Evolutionary conservation across 2,113 vertebrate species (phyloP).

Genomic region (Colius striatus): DNA sequence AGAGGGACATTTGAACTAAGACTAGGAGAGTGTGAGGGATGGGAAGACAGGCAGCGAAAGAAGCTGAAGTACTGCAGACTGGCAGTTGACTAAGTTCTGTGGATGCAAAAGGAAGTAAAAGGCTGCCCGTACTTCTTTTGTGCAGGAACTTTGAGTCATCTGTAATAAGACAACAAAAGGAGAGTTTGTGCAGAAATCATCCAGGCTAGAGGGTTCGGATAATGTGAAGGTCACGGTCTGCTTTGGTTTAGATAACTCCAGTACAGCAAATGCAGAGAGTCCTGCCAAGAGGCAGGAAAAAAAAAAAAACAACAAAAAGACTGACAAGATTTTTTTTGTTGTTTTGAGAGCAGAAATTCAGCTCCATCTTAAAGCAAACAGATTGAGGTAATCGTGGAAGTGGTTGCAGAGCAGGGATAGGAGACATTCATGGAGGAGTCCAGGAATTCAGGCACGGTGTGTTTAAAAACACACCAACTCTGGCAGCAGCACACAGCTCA

Average conservation of each 20-base stretch:
- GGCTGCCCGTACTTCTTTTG: background rate
- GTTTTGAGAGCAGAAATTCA: conserved; percentile 3
- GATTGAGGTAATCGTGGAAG: conserved; percentile 4
- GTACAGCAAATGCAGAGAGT: background rate
- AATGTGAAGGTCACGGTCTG: background rate
- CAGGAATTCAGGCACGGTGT: no score
- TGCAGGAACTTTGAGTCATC: background rate
- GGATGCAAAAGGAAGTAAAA: background rate
- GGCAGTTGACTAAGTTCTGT: background rate
- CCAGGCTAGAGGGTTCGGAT: background rate
- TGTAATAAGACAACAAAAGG: conserved; percentile 6
- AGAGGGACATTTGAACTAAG: background rate
- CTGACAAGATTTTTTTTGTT: background rate
- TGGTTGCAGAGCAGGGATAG: background rate
- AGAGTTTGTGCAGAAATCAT: background rate
- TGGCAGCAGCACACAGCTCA: background rate
- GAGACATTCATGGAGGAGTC: background rate
- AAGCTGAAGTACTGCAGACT: background rate
- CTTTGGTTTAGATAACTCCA: conserved; percentile 6
- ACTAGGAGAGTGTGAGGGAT: background rate
- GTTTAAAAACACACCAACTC: background rate
- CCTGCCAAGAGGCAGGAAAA: background rate
- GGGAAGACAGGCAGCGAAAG: background rate
- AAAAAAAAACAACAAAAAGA: no score
- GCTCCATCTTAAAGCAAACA: conserved; percentile 9